Conservation (phyloP, 2,113 vertebrate species). For the Nesoenas mayeri region DNA sequence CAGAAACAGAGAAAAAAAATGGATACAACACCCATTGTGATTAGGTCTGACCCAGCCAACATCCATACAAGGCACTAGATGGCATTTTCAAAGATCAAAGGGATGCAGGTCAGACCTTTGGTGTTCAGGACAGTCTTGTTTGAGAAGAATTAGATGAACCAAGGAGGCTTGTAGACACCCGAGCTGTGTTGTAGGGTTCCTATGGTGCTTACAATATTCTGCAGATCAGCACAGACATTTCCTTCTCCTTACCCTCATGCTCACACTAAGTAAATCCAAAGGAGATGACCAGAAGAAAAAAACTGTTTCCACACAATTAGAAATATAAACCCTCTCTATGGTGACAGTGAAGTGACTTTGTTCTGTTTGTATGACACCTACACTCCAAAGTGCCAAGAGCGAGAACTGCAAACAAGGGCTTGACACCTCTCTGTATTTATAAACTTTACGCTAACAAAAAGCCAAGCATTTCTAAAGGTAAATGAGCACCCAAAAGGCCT, state of each 20-base stretch:
- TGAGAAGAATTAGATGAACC: neutral
- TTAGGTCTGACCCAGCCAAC: neutral
- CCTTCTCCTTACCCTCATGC: neutral
- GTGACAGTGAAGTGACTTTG: accelerated
- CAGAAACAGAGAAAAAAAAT: neutral
- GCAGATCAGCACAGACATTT: neutral
- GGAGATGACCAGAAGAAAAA: neutral
- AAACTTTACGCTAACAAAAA: neutral
- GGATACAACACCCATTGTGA: neutral
- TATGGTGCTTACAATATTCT: neutral
- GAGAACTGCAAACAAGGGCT: neutral
- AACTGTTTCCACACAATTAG: neutral
- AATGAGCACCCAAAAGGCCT: neutral
- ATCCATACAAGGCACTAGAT: neutral
- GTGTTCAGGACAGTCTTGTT: neutral
- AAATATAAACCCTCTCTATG: neutral
- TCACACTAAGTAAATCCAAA: neutral
- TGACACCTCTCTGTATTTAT: neutral
- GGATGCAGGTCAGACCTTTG: neutral
- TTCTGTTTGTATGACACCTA: accelerated
- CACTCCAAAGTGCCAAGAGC: neutral
- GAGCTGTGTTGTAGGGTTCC: neutral
- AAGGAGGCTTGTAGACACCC: neutral
- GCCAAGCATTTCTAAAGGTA: neutral
- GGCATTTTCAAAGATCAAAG: neutral